phyloP scores from a whole-genome alignment of 2,888 invertebrate genomes.

The Cephus pulcher region DNA sequence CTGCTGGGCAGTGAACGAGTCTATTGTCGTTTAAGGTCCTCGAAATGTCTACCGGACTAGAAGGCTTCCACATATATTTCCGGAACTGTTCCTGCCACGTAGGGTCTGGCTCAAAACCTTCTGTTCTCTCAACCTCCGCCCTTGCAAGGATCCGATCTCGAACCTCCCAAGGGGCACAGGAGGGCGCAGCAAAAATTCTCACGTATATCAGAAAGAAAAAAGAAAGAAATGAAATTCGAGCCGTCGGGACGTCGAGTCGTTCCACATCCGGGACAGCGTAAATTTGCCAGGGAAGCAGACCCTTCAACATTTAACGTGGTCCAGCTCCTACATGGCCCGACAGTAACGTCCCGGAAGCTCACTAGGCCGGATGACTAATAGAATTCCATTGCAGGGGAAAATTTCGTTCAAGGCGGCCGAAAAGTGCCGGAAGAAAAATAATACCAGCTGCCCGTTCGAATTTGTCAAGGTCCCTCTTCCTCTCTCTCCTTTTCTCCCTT shows the following conservation, averaged over 20 bases:
- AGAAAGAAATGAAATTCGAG: background rate
- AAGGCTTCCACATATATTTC: slow-evolving; percentile 4
- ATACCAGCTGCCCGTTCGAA: background rate
- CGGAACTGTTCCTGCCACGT: background rate
- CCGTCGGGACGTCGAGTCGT: background rate
- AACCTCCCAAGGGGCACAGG: background rate
- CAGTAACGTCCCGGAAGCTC: background rate
- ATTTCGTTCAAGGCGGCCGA: background rate
- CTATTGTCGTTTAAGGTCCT: slow-evolving; percentile 4
- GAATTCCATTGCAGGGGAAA: background rate
- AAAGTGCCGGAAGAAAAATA: background rate
- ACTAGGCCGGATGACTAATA: background rate
- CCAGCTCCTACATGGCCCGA: background rate
- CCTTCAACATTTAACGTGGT: background rate
- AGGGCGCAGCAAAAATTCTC: background rate
- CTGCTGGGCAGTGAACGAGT: background rate
- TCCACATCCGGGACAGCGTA: background rate
- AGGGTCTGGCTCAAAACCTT: background rate
- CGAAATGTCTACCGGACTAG: background rate
- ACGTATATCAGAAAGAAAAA: background rate
- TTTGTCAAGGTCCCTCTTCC: background rate
- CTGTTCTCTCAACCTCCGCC: background rate
- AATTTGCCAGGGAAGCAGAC: background rate
- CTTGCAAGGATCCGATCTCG: background rate
- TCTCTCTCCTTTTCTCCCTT: background rate